These are phyloP conservation scores for Eupeodes latifasciatus DNA, from an alignment of 2,888 invertebrate species.

Conservation along the genomic window DNA sequence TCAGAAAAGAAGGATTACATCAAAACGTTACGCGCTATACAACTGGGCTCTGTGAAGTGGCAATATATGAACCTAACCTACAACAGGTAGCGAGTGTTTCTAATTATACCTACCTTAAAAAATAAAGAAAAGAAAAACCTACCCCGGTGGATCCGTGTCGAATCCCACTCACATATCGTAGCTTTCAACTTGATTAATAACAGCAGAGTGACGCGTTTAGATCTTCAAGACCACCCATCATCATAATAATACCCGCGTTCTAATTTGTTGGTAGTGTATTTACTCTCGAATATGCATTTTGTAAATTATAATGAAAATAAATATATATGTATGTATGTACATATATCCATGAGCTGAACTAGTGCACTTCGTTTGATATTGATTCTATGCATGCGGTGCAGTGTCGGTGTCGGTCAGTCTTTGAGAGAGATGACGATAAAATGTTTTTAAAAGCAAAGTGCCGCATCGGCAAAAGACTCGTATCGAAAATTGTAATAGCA, in stretches of 20 bases:
- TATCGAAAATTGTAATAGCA: constrained; percentile 53
- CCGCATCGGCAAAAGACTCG: constrained; percentile 41
- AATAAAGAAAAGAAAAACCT: neutral
- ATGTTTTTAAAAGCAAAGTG: constrained; percentile 60
- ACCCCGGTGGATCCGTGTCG: constrained; percentile 50
- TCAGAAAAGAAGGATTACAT: constrained; percentile 17
- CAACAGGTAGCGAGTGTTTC: constrained; percentile 44
- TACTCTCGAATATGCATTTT: constrained; percentile 49
- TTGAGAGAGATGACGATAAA: constrained; percentile 58
- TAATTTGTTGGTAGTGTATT: constrained; percentile 61
- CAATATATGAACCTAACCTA: neutral
- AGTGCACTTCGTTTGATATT: constrained; percentile 50
- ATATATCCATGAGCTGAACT: neutral
- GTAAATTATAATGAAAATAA: constrained; percentile 3
- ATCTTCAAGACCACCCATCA: constrained; percentile 70
- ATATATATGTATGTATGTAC: neutral
- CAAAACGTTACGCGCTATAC: neutral
- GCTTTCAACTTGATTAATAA: constrained; percentile 60
- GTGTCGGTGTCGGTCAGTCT: constrained; percentile 33
- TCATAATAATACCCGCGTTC: constrained; percentile 62
- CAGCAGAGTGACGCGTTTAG: constrained; percentile 59
- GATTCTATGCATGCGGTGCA: constrained; percentile 38
- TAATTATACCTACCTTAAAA: constrained; percentile 26
- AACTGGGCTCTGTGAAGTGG: neutral
- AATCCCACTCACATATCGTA: constrained; percentile 43